These are phyloP conservation scores for Chinchilla lanigera DNA, from an alignment of 2,113 vertebrate genomes.

Conservation along the genomic window DNA sequence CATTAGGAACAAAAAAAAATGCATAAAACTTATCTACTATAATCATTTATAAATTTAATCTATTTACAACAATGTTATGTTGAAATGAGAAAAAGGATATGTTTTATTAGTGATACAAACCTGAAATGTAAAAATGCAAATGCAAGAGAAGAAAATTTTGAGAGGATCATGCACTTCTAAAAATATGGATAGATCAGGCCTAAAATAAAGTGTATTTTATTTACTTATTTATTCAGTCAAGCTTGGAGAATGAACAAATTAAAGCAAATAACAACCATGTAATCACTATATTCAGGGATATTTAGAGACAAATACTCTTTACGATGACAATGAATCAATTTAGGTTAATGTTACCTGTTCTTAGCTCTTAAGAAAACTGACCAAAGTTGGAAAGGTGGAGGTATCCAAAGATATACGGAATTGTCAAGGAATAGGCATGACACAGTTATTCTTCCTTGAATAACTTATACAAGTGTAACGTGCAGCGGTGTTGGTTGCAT, in stretches of 20 bases:
- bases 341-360: not conserved
- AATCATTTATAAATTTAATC: not conserved
- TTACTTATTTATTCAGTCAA: not conserved
- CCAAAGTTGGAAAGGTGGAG: accelerated
- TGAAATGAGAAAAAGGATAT: not conserved
- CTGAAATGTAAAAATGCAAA: not conserved
- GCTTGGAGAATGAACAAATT: not conserved
- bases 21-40: not conserved
- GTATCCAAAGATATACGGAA: accelerated
- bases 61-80: not conserved
- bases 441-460: too few relatives aligned
- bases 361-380: not conserved
- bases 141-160: not conserved
- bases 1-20: not conserved
- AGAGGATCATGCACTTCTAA: not conserved
- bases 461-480: accelerated
- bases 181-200: not conserved
- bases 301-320: not conserved
- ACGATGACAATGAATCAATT: not conserved
- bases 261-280: not conserved
- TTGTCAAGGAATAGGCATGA: accelerated
- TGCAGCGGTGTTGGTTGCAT: accelerated
- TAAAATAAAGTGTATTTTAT: not conserved
- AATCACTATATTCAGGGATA: not conserved
- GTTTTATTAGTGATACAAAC: not conserved